These are phyloP conservation scores for Drosophila virilis DNA, from an alignment of 1,140 invertebrate genomes.

Conservation along the genomic window DNA sequence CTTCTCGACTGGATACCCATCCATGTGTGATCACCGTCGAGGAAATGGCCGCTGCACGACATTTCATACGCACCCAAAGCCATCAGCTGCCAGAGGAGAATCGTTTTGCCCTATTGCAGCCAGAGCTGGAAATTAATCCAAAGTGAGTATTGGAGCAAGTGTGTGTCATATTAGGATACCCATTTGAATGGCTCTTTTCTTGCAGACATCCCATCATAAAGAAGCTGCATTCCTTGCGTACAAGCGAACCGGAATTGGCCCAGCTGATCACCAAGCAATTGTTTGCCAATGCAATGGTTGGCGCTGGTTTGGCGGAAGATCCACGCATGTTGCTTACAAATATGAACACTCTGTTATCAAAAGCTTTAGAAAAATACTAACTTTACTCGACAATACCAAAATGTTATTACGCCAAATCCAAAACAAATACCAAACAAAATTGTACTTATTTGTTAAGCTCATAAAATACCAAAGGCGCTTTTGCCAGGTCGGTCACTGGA, in stretches of 20 bases:
- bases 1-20: conserved; percentile 93
- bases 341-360: conserved; percentile 94
- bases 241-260: conserved; percentile 91
- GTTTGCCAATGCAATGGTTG: conserved; percentile 97
- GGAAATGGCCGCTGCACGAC: conserved; percentile 97
- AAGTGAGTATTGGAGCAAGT: conserved; percentile 86
- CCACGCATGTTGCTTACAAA: conserved; percentile 92
- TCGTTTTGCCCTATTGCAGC: conserved; percentile 93
- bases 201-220: conserved; percentile 95
- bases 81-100: conserved; percentile 94
- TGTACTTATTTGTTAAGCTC: neutral
- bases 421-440: neutral
- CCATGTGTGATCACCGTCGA: conserved; percentile 97
- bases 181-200: no score
- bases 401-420: conserved; percentile 6
- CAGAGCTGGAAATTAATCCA: conserved; percentile 96
- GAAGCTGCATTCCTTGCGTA: conserved; percentile 91
- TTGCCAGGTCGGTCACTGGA: neutral
- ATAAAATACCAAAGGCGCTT: neutral
- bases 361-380: conserved; percentile 93
- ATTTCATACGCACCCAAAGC: conserved; percentile 96
- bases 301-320: conserved; percentile 97
- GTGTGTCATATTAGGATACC: no score
- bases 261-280: conserved; percentile 95
- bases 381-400: neutral